Evolutionary conservation across 1,140 invertebrate species (phyloP), one percentile per base, ranked within the genome.

Genomic region (Dendrolimus punctatus): DNA sequence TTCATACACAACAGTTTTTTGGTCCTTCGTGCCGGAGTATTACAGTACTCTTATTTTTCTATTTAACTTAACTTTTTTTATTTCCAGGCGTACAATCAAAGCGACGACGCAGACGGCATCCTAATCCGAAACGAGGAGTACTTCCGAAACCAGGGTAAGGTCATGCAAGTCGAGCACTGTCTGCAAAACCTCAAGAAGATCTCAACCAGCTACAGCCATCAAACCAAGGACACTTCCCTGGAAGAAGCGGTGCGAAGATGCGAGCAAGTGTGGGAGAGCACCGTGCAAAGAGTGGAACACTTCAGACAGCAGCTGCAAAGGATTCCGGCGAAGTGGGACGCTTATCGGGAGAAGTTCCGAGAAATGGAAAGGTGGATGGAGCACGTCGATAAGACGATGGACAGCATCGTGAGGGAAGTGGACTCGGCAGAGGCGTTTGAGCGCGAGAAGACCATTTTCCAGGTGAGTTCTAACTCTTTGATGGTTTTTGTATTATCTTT

Each of bases 331-430:
- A 93, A 96, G 74, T 98, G 96, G 96, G 92, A 94, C 53, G 90
- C 91, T 6, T 98, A 98, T 66, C 92, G 92, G 79, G 80, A 91
- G 46, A 96, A 93, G 89, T 96, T 96, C 71, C 88, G 90, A 38
- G 93, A 94, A 53, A 95, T 98, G 91, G 91, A 92, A n/a, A 81
- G 87, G 43, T 98, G 96, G 95, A 97, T 98, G 95, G 92, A 96
- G 71, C 90, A 91, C 46, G 94, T 98, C 0, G 96, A 98, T 71
- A 89, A 89, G 51, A 93, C 93, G 38, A 89, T 98, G 57, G 92
- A 93, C 68, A 93, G 92, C 51, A 94, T 98, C 60, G 91, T 96
- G 5, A 91, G 93, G 55, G 95, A 98, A 80, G 92, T 96, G 5
- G 91, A 93, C 50, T 93, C 93, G 2, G 90, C 93, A 67, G 94